Evolutionary conservation across 2,888 invertebrate species (phyloP).

Genomic region (Drosophila aldrichi): DNA sequence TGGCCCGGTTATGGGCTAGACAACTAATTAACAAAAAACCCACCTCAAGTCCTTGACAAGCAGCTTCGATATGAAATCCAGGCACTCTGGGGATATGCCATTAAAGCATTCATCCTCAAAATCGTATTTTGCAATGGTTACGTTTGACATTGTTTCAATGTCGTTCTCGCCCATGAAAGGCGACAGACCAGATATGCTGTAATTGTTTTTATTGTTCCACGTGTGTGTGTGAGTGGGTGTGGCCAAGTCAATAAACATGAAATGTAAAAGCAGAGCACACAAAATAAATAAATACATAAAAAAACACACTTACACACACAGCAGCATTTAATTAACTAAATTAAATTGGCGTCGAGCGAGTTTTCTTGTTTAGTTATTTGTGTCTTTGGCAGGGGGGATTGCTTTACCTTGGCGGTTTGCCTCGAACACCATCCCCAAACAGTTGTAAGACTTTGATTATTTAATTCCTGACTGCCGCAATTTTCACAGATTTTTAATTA

Average conservation of each 20-base stretch:
- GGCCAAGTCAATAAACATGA: slow-evolving; percentile 77
- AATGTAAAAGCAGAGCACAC: slow-evolving; percentile 70
- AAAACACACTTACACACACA: slow-evolving; percentile 36
- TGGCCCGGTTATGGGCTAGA: slow-evolving; percentile 50
- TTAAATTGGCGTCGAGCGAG: slow-evolving; percentile 62
- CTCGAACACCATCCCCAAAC: slow-evolving; percentile 32
- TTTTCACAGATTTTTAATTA: slow-evolving; percentile 71
- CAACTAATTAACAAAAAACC: slow-evolving; percentile 84
- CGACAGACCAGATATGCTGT: slow-evolving; percentile 96
- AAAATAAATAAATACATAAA: slow-evolving; percentile 73
- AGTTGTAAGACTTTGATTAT: slow-evolving; percentile 63
- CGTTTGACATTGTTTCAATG: slow-evolving; percentile 99
- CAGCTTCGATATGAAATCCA: slow-evolving; percentile 97
- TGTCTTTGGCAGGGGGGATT: slow-evolving; percentile 2
- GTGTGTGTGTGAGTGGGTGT: slow-evolving; percentile 32
- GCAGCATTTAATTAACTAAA: slow-evolving; percentile 75
- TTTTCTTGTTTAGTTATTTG: slow-evolving; percentile 18
- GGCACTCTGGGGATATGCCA: slow-evolving; percentile 96
- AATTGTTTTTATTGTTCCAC: slow-evolving; percentile 34
- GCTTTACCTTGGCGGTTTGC: not conserved
- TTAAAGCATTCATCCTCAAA: slow-evolving; percentile 99
- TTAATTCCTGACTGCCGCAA: slow-evolving; percentile 58
- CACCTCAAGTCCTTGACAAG: slow-evolving; percentile 96
- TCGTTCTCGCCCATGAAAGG: slow-evolving; percentile 99
- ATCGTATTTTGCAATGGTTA: slow-evolving; percentile 98